phyloP scores from a whole-genome alignment of 2,113 vertebrate genomes.

The Trogon melanurus region DNA sequence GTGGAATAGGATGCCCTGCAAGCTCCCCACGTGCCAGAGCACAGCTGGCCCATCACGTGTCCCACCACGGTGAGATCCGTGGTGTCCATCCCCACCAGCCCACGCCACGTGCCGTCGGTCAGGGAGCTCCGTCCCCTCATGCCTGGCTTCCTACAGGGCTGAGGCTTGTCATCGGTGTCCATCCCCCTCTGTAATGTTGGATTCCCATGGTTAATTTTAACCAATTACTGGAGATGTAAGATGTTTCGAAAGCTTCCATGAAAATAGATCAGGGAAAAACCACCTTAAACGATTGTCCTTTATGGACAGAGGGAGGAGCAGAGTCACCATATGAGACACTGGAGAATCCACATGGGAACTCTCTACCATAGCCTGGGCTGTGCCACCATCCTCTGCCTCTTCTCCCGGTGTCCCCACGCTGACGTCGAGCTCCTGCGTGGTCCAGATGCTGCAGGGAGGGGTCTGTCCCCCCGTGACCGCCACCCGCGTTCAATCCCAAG shows the following conservation, averaged over 20 bases:
- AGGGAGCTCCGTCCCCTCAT: fast-evolving
- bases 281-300: fast-evolving
- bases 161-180: background rate
- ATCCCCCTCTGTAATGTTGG: fast-evolving
- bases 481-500: fast-evolving
- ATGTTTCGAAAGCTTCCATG: background rate
- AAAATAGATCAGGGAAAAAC: background rate
- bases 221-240: fast-evolving
- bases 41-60: fast-evolving
- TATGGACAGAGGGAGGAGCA: background rate
- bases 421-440: fast-evolving
- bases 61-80: fast-evolving
- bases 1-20: fast-evolving
- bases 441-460: fast-evolving
- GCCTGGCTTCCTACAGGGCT: background rate
- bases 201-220: background rate
- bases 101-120: fast-evolving
- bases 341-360: background rate
- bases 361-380: background rate
- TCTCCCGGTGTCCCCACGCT: fast-evolving
- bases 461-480: fast-evolving
- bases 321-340: fast-evolving
- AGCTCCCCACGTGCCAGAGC: background rate
- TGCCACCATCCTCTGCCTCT: background rate
- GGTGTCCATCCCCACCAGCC: background rate